A percentile compares a stretch with the other conserved stretches of the same genome.
Evolutionary conservation across 1,140 invertebrate species (phyloP).

Genomic region (Bathynomus jamesi): DNA sequence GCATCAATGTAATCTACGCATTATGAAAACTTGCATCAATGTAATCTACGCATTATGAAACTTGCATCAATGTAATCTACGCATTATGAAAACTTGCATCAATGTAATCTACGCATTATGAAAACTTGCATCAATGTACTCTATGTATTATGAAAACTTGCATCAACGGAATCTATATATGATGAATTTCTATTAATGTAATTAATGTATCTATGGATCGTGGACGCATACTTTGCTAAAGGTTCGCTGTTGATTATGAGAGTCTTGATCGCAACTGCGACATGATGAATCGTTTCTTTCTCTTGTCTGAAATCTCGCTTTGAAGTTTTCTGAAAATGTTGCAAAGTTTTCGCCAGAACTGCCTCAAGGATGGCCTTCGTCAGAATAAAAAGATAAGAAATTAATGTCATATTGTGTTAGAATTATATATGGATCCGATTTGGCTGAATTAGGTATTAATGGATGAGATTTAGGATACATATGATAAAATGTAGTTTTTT

Average conservation of each 20-base stretch:
- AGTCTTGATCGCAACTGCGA: constrained; percentile 90
- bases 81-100: too few species aligned
- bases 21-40: too few species aligned
- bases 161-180: background rate
- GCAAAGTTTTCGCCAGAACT: constrained; percentile 86
- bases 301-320: constrained; percentile 47
- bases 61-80: background rate
- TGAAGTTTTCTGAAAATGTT: constrained; percentile 61
- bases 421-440: background rate
- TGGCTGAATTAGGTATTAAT: background rate
- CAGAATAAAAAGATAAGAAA: background rate
- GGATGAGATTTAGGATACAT: too few species aligned
- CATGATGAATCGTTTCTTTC: constrained; percentile 87
- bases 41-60: too few species aligned
- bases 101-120: too few species aligned
- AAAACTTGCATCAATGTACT: too few species aligned
- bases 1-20: too few species aligned
- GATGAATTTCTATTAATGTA: background rate
- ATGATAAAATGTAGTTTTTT: too few species aligned
- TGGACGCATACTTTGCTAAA: constrained; percentile 68
- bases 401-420: background rate
- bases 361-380: constrained; percentile 73
- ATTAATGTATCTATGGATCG: background rate
- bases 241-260: constrained; percentile 93
- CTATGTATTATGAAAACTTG: background rate